phyloP scores from a whole-genome alignment of 2,888 invertebrate genomes.

The Himalopsyche japonica region DNA sequence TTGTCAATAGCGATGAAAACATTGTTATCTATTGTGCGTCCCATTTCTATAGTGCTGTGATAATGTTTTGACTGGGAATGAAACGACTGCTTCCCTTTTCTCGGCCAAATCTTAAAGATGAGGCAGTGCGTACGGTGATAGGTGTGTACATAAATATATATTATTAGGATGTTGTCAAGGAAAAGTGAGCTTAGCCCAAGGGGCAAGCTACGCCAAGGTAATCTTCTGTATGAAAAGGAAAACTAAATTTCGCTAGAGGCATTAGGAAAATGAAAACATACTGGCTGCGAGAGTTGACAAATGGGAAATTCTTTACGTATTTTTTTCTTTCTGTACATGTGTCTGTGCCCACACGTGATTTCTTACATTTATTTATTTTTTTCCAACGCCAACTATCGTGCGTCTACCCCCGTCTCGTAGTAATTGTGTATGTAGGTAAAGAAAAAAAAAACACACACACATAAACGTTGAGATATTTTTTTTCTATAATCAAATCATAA shows the following conservation, averaged over 20 bases:
- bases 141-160: background rate
- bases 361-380: background rate
- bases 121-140: background rate
- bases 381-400: background rate
- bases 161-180: background rate
- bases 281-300: conserved; percentile 22
- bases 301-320: conserved; percentile 25
- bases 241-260: background rate
- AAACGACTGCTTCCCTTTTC: no score
- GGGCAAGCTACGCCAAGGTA: background rate
- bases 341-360: background rate
- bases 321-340: background rate
- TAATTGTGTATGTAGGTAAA: background rate
- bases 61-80: no score
- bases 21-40: no score
- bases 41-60: no score
- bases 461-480: background rate
- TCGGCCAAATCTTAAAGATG: background rate
- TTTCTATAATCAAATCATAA: background rate
- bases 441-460: background rate
- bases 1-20: no score
- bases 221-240: background rate
- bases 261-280: conserved; percentile 24
- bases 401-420: background rate
- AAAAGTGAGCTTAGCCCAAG: background rate